These are phyloP conservation scores for Melolontha melolontha DNA, from an alignment of 2,888 invertebrate genomes.

Conservation along the genomic window DNA sequence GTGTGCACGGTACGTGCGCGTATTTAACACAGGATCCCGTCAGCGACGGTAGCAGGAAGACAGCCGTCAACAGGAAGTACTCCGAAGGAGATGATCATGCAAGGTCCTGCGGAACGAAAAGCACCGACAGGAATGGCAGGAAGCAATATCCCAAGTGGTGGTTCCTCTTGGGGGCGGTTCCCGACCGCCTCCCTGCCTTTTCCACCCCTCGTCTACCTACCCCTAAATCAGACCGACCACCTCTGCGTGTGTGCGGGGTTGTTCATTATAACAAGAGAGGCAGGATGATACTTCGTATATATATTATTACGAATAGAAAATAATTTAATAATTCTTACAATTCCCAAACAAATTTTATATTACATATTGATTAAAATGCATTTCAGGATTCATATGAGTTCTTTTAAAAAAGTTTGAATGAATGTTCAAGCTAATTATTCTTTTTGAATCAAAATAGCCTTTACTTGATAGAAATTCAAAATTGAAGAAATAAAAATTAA, in stretches of 20 bases:
- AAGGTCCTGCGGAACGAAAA: conserved; percentile 64
- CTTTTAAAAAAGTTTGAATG: too few relatives aligned
- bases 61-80: conserved; percentile 63
- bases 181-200: conserved; percentile 52
- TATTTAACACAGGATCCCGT: conserved; percentile 45
- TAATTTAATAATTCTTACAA: too few relatives aligned
- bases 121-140: conserved; percentile 65
- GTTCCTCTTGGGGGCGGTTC: conserved; percentile 64
- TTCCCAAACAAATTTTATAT: too few relatives aligned
- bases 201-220: conserved; percentile 51
- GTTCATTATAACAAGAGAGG: too few relatives aligned
- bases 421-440: too few relatives aligned
- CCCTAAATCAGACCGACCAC: conserved; percentile 51
- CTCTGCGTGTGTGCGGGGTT: conserved; percentile 51
- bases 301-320: too few relatives aligned
- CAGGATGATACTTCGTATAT: too few relatives aligned
- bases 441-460: too few relatives aligned
- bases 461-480: too few relatives aligned
- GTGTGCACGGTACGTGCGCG: conserved; percentile 30
- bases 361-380: too few relatives aligned
- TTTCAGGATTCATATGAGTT: too few relatives aligned
- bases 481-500: too few relatives aligned
- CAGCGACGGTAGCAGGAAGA: conserved; percentile 57
- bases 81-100: conserved; percentile 60
- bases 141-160: conserved; percentile 67